Evolutionary conservation across 2,113 vertebrate genomes (phyloP).

Genomic region (Chlorodrepanis virens): DNA sequence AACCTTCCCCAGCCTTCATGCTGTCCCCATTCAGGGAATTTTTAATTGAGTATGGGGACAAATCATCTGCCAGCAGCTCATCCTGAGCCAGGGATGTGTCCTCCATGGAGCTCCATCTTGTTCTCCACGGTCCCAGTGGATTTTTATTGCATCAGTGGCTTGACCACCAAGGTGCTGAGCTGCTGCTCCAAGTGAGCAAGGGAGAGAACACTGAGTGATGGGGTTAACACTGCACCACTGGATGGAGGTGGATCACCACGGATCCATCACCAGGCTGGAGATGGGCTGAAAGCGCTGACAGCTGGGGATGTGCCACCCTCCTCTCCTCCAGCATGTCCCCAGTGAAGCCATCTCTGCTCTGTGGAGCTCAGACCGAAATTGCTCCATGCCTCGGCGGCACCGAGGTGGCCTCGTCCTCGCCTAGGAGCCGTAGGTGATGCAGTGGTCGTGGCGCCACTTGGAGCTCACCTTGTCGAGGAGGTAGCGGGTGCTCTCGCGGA

Average conservation of each 20-base stretch:
- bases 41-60: neutral
- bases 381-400: neutral
- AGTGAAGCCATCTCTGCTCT: neutral
- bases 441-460: conserved; percentile 63
- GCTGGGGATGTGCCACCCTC: neutral
- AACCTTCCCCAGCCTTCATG: neutral
- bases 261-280: neutral
- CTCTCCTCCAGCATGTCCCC: neutral
- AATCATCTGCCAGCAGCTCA: neutral
- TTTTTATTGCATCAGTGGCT: neutral
- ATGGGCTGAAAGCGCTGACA: neutral
- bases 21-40: neutral
- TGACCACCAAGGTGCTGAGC: neutral
- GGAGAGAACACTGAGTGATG: neutral
- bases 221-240: neutral
- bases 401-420: accelerated
- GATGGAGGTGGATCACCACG: neutral
- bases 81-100: neutral
- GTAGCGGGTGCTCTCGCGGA: conserved; percentile 77
- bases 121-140: neutral
- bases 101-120: neutral
- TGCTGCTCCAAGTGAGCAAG: neutral
- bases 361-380: accelerated
- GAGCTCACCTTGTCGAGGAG: conserved; percentile 81
- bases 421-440: neutral